Base-by-base conservation (phyloP, 2,888 invertebrate species). In the Trachelus iudaicus region DNA sequence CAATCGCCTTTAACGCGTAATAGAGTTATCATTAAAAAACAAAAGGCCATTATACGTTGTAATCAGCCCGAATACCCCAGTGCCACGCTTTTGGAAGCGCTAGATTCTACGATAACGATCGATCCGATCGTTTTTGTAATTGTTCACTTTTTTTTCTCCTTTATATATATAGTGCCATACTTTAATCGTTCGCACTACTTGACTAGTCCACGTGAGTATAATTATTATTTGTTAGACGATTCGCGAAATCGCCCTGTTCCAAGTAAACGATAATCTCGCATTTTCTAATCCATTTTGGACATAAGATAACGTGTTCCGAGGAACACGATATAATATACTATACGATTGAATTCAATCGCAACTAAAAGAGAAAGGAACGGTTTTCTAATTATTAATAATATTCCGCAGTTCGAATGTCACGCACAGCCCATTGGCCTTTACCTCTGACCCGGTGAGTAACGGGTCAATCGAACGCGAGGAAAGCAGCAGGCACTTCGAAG, bases 401-500 rank as follows among this genome's bases (percentile, higher is more conserved):
- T 56, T 56, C 23, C 56, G 9, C 23, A 23, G 56, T 56, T 56
- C 56, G 56, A 56, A 75, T 77, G 9, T 56, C 23, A 56, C 56
- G 23, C 23, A 2, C 15, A 56, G 23, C 56, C 23, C 56, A 56
- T 56, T 56, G 56, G 56, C 56, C 23, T 56, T 23, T 56, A 56
- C 56, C 56, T 56, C 6, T 6, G 56, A 56, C 23, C 56, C 23
- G 23, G 56, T 56, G 23, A 56, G 56, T 9, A 56, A 23, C 23
- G 23, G 56, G 15, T 40, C 40, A 56, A 56, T 56, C 56, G 56
- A 56, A 56, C 56, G 56, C 56, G 71, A 34, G 33, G 34, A 34
- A 73, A 79, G 86, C 88, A 89, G 85, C 88, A 90, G 88, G 87
- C 88, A 90, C 89, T 90, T 87, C 87, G 56, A 87, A 88, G 87